A percentile compares a stretch with the other conserved stretches of the same genome.
phyloP scores from a whole-genome alignment of 2,888 invertebrate genomes.

The Odontocerum albicorne region DNA sequence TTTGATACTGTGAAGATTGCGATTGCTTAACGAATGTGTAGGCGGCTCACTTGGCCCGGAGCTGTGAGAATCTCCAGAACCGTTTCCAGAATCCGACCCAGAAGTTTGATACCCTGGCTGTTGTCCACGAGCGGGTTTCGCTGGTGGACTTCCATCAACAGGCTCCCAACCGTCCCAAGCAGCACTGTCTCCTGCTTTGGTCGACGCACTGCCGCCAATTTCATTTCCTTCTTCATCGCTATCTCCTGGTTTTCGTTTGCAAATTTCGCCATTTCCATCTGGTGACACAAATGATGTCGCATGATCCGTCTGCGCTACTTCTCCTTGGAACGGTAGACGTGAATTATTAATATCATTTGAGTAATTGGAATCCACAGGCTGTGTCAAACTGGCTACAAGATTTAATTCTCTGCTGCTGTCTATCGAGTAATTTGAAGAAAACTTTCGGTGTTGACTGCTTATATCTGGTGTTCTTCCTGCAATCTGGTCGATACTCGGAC shows the following conservation, averaged over 20 bases:
- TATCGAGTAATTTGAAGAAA: constrained; percentile 46
- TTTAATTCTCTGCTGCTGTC: constrained; percentile 74
- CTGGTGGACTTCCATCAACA: constrained; percentile 55
- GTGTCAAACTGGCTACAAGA: not conserved
- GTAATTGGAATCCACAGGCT: constrained; percentile 3
- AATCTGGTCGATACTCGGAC: constrained; percentile 19
- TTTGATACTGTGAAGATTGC: constrained; percentile 65
- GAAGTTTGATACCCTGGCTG: constrained; percentile 75
- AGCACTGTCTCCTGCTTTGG: constrained; percentile 49
- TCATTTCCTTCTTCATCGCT: constrained; percentile 38
- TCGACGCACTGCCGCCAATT: constrained; percentile 47
- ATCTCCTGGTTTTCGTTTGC: constrained; percentile 40
- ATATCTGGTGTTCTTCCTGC: constrained; percentile 11
- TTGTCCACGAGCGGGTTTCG: constrained; percentile 66
- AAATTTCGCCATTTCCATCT: not conserved
- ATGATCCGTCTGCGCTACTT: not conserved
- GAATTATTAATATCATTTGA: not conserved
- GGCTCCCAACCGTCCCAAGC: constrained; percentile 45
- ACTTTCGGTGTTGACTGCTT: constrained; percentile 6
- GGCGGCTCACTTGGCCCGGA: constrained; percentile 70
- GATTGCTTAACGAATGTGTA: constrained; percentile 59
- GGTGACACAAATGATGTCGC: not conserved
- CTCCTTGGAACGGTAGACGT: constrained; percentile 11
- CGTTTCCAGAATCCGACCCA: constrained; percentile 88
- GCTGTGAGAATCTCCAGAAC: constrained; percentile 82